These are phyloP conservation scores for Simalia tracyae DNA, from an alignment of 2,797 vertebrate species.

Conservation along the genomic window DNA sequence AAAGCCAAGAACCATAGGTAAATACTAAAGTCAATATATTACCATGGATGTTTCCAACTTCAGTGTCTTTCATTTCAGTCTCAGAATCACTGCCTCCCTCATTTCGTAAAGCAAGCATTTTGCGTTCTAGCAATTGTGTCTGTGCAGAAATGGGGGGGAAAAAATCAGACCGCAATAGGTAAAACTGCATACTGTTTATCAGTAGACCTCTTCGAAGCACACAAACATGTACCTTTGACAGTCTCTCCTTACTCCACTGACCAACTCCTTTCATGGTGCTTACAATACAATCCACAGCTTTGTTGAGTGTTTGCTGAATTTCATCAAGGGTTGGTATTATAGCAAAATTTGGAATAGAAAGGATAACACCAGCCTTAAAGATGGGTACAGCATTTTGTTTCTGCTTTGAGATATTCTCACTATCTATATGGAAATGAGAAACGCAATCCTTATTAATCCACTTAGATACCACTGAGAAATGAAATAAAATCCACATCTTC, in stretches of 20 bases:
- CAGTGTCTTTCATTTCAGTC: conserved; percentile 68
- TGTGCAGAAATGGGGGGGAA: conserved; percentile 52
- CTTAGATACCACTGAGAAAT: not conserved
- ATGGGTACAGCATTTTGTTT: conserved; percentile 77
- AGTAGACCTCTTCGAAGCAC: not conserved
- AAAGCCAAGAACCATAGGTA: conserved; percentile 5
- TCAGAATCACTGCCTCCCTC: conserved; percentile 84
- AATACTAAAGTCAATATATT: conserved; percentile 48
- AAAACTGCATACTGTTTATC: not conserved
- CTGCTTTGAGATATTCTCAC: conserved; percentile 61
- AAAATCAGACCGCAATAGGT: not conserved
- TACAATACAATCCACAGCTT: conserved; percentile 82
- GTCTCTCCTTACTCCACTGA: conserved; percentile 88
- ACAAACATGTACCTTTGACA: conserved; percentile 78
- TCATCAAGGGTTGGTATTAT: conserved; percentile 87
- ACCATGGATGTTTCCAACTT: conserved; percentile 78
- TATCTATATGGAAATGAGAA: conserved; percentile 70
- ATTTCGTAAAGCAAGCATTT: conserved; percentile 70
- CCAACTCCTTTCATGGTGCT: conserved; percentile 85
- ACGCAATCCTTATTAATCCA: not conserved
- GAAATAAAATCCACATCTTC: not conserved
- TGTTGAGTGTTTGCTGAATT: conserved; percentile 88
- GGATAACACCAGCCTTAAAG: conserved; percentile 80
- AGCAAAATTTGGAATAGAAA: conserved; percentile 86
- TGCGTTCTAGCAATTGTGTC: conserved; percentile 81